Conservation (phyloP, 2,888 invertebrate genomes). For the Lasioglossum calceatum region DNA sequence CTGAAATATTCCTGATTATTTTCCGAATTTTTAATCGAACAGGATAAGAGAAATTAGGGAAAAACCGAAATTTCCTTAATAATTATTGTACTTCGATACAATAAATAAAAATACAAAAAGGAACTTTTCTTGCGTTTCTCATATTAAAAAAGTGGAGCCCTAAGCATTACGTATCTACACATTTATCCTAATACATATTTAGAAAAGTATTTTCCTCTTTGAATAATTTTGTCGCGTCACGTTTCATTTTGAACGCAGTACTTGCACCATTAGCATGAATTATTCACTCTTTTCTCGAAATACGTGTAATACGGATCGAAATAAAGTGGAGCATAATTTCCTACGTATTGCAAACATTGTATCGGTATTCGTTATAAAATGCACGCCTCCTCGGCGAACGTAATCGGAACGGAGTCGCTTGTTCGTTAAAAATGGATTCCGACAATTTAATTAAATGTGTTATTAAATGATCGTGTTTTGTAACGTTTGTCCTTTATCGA, state of each 20-base stretch:
- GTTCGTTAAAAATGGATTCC: slow-evolving; percentile 6
- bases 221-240: background rate
- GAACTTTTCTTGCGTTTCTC: too few species aligned
- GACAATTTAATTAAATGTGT: slow-evolving; percentile 15
- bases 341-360: background rate
- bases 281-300: background rate
- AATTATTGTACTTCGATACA: too few species aligned
- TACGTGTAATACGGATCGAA: background rate
- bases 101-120: too few species aligned
- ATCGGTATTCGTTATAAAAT: background rate
- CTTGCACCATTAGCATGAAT: background rate
- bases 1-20: too few species aligned
- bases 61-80: too few species aligned
- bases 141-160: too few species aligned
- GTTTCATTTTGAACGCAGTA: background rate
- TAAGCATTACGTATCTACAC: too few species aligned
- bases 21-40: too few species aligned
- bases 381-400: background rate
- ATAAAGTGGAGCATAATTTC: background rate
- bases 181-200: background rate
- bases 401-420: background rate
- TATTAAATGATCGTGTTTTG: slow-evolving; percentile 15
- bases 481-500: background rate
- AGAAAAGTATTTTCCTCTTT: background rate
- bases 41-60: too few species aligned